These are phyloP conservation scores for Listrodromus nycthemerus DNA, from an alignment of 2,888 invertebrate genomes.

Conservation along the genomic window DNA sequence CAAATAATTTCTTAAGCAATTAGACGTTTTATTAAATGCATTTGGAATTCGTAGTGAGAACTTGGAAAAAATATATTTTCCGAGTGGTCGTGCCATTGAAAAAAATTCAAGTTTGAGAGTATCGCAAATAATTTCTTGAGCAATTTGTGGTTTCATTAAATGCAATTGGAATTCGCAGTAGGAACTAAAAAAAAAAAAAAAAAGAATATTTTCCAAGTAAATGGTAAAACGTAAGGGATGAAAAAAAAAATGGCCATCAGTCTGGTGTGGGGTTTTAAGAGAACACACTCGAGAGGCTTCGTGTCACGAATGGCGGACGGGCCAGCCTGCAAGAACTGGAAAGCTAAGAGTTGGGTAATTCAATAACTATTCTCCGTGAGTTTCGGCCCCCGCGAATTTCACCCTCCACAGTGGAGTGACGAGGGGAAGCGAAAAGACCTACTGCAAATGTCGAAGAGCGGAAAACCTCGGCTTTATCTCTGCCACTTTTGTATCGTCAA, in stretches of 20 bases:
- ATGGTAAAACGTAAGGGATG: not conserved
- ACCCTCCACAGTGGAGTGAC: slow-evolving; percentile 44
- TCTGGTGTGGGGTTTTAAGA: not conserved
- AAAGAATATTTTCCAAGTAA: not conserved
- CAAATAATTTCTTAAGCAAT: no score
- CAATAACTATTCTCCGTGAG: slow-evolving; percentile 80
- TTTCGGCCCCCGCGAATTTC: slow-evolving; percentile 67
- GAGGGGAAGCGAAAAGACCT: slow-evolving; percentile 24
- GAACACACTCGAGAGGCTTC: slow-evolving; percentile 1
- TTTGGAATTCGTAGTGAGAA: no score
- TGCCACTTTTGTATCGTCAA: no score
- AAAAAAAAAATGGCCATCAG: not conserved
- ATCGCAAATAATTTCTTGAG: no score
- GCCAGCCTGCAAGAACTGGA: slow-evolving; percentile 77
- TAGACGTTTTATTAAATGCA: no score
- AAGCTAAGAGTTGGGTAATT: slow-evolving; percentile 84
- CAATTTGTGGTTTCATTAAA: not conserved
- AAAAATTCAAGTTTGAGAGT: not conserved
- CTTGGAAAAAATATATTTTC: no score
- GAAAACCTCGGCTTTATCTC: not conserved
- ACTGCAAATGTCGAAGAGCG: slow-evolving; percentile 36
- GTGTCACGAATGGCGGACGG: not conserved
- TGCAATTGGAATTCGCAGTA: no score
- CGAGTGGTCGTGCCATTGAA: not conserved
- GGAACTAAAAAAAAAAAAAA: no score